A percentile compares a stretch with the other conserved stretches of the same genome.
phyloP scores from a whole-genome alignment of 2,888 invertebrate species.

The Erebia palarica region DNA sequence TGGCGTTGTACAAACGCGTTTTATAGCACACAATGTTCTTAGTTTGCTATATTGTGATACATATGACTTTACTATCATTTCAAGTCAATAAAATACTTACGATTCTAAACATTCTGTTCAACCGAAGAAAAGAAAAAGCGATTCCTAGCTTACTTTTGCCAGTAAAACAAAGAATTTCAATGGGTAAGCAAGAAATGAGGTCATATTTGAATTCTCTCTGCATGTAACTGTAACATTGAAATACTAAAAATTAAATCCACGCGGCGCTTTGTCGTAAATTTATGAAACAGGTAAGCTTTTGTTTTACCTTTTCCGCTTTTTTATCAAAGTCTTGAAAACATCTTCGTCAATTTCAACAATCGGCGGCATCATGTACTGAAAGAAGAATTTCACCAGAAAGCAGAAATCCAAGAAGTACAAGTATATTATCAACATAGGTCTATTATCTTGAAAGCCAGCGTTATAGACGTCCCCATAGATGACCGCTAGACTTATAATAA shows the following conservation, averaged over 20 bases:
- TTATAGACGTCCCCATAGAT: conserved; percentile 63
- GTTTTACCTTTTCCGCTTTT: conserved; percentile 51
- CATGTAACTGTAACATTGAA: conserved; percentile 54
- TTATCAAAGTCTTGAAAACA: conserved; percentile 43
- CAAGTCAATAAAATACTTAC: conserved; percentile 40
- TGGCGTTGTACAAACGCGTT: too few relatives aligned
- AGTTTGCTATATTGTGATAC: too few relatives aligned
- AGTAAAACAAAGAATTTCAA: conserved; percentile 54
- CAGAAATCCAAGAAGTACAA: conserved; percentile 60
- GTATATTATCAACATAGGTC: conserved; percentile 45
- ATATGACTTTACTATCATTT: too few relatives aligned
- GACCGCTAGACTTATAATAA: conserved; percentile 54
- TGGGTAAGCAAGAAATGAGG: conserved; percentile 57
- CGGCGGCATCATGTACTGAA: conserved; percentile 52
- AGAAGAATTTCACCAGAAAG: conserved; percentile 59
- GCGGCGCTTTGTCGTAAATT: not conserved
- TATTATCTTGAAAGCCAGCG: conserved; percentile 63
- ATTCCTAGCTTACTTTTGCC: conserved; percentile 43
- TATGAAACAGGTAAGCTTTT: not conserved
- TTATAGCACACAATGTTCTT: too few relatives aligned
- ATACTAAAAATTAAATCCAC: not conserved
- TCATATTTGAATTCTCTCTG: conserved; percentile 59
- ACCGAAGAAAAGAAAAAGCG: conserved; percentile 57
- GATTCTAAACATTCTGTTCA: conserved; percentile 60
- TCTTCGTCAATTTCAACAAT: conserved; percentile 44